phyloP scores from a whole-genome alignment of 2,113 vertebrate species.

The Tympanuchus pallidicinctus region DNA sequence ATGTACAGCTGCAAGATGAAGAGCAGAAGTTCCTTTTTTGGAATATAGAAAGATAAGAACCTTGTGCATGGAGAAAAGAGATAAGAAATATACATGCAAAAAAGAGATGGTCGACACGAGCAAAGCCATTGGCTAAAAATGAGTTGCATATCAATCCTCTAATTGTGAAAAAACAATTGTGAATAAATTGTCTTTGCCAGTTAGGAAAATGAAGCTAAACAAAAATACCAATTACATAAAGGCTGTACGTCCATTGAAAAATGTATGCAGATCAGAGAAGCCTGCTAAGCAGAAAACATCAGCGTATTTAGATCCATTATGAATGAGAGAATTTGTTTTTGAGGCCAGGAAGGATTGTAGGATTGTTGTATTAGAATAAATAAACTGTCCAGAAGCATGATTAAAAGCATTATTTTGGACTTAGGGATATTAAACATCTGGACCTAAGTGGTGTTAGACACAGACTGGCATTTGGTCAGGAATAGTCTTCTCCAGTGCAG shows the following conservation, averaged over 20 bases:
- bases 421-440: not conserved
- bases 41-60: not conserved
- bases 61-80: not conserved
- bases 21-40: not conserved
- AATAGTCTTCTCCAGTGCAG: not conserved
- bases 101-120: not conserved
- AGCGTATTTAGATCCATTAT: not conserved
- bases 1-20: not conserved
- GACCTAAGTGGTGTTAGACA: not conserved
- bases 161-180: not conserved
- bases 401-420: not conserved
- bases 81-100: not conserved
- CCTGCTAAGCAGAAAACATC: not conserved
- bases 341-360: not conserved
- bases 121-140: not conserved
- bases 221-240: not conserved
- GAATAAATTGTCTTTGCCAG: not conserved
- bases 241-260: not conserved
- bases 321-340: not conserved
- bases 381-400: not conserved
- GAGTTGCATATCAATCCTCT: not conserved
- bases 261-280: not conserved
- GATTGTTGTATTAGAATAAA: not conserved
- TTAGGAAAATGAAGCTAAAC: not conserved
- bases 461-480: not conserved